Base-by-base conservation (phyloP, 2,888 invertebrate species). In the Cistogaster globosa region DNA sequence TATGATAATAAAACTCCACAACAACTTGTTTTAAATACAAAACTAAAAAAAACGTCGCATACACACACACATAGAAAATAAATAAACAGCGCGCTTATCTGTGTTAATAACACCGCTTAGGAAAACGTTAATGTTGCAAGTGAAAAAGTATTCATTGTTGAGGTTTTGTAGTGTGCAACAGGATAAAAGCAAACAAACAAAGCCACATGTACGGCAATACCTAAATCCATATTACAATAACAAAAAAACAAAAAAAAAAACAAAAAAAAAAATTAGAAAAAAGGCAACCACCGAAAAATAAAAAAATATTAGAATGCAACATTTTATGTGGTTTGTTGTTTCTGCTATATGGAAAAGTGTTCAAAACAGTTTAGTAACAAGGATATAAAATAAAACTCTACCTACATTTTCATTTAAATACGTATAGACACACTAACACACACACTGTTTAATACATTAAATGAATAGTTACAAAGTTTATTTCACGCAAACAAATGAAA, bases 401-500 rank as follows among this genome's bases (percentile, higher is more conserved):
- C 32, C 14, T 2, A 26, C 2, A 4, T 4, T 26, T 4, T 26
- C 4, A 4, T 26, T 4, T 26, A 4, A n/a, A 7, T 11, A 22
- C 6, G 0, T 2, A 62, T 26, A 26, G 4, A 26, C 26, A 26
- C n/a, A n/a, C n/a, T n/a, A n/a, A n/a, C n/a, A n/a, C n/a, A n/a
- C 26, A 26, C 26, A 26, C 26, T 26, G 26, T 26, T 26, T 4
- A 26, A 26, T 26, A 26, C 26, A 26, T 26, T 26, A 26, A 26
- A 26, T 26, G 26, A 26, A 26, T 26, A 26, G 26, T 26, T 26
- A 4, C 4, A 26, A 26, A 26, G 26, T 26, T 26, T 26, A 26
- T 4, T 26, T 26, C 3, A 57, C 67, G 42, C 78, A 62, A 63
- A 58, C 42, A 58, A 69, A 74, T 62, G 62, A 74, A 74, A 32